Conservation (phyloP, 2,797 vertebrate species). For the Oreonectes daqikongensis region DNA sequence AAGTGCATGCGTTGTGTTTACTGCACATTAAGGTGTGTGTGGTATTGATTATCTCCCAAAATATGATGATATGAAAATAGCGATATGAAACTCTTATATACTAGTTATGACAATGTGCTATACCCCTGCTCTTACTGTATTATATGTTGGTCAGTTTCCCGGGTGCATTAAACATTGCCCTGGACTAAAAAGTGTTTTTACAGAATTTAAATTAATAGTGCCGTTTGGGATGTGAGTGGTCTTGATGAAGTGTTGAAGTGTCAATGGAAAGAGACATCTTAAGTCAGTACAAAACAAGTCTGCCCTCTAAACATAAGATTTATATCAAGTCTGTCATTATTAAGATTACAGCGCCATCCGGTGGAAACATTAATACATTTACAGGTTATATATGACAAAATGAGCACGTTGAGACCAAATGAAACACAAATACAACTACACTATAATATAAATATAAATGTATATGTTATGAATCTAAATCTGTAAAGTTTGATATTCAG, state of each 20-base stretch:
- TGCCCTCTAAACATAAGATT: conserved; percentile 10
- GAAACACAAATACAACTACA: background rate
- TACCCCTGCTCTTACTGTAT: background rate
- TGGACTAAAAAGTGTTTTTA: background rate
- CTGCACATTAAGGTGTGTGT: background rate
- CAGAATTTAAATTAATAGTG: background rate
- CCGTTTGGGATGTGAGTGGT: background rate
- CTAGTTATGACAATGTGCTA: background rate
- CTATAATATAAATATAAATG: background rate
- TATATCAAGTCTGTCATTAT: background rate
- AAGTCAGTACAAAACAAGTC: conserved; percentile 17
- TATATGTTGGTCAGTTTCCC: background rate
- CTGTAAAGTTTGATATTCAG: background rate
- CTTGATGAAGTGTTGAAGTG: background rate
- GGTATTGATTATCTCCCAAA: background rate
- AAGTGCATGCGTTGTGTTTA: background rate
- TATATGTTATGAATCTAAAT: background rate
- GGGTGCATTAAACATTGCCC: background rate
- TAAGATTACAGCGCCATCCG: conserved; percentile 32
- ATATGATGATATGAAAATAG: too few relatives aligned
- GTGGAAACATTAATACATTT: conserved; percentile 9
- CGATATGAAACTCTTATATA: background rate
- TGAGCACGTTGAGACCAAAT: background rate
- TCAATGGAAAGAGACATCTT: background rate
- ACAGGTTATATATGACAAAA: background rate